A percentile compares a stretch with the other conserved stretches of the same genome.
Conservation (phyloP, 2,797 vertebrate species). For the Phalanger gymnotis region DNA sequence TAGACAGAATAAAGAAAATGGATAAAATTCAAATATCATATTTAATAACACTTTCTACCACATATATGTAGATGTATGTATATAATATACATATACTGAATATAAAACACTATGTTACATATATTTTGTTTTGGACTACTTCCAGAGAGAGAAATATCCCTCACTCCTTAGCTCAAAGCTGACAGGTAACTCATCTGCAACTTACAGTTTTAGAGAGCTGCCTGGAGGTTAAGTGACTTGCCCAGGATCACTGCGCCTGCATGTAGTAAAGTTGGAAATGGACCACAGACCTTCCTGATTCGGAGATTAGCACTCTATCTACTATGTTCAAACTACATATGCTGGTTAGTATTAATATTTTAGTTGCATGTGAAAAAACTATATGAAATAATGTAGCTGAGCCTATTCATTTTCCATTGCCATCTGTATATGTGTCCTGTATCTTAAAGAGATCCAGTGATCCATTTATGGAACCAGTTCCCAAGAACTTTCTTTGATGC, state of each 20-base stretch:
- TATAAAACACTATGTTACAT: background rate
- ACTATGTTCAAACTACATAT: background rate
- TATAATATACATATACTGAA: background rate
- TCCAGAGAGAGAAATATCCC: background rate
- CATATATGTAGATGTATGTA: background rate
- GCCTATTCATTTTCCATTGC: background rate
- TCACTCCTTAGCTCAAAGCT: background rate
- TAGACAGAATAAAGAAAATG: background rate
- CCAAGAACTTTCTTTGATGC: background rate
- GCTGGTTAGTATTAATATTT: background rate
- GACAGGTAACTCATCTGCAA: background rate
- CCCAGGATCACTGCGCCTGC: background rate
- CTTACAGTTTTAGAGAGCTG: background rate
- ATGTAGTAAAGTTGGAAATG: background rate
- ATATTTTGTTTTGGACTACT: too few relatives aligned
- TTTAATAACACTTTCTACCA: background rate
- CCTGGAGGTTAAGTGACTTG: background rate
- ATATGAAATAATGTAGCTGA: background rate
- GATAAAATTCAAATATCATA: slow-evolving; percentile 15
- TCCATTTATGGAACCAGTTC: background rate
- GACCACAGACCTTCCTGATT: background rate
- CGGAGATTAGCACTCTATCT: background rate
- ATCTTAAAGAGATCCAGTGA: background rate
- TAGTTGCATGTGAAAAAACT: background rate
- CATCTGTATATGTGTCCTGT: background rate